Evolutionary conservation across 2,113 vertebrate species (phyloP), one percentile per base, ranked within the genome.

Genomic region (Tachysurus vachellii): DNA sequence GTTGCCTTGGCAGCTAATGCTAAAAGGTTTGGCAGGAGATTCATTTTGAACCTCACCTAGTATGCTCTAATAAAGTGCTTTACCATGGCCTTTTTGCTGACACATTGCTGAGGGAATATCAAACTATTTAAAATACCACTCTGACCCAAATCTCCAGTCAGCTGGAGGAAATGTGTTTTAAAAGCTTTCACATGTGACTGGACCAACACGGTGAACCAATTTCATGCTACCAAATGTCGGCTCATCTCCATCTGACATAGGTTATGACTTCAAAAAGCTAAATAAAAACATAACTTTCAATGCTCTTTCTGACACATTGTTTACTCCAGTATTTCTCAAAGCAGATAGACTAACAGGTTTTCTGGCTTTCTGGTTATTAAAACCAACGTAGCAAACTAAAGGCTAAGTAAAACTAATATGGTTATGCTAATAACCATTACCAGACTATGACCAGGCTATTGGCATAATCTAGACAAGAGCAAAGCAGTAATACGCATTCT

Each of bases 81-180:
- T 56, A 23, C 17, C 47, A 1, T 23, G 70, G 31, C 53, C 70
- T 54, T 84, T 76, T 80, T 26, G 80, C 54, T 80, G 53, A 59
- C 56, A 61, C 79, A 61, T 59, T 36, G 54, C 79, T 42, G 9
- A 42, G 54, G 54, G 79, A 80, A 80, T 59, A 59, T 23, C 0
- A 17, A 42, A 17, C 28, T 59, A 57, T 80, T 80, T 80, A 42
- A 80, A 80, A 80, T 6, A 36, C 79, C 56, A 36, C 79, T 23
- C 79, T 81, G 56, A 81, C 79, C 79, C 31, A 26, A 61, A 81
- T 81, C 56, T 81, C 56, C 79, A 61, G 56, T 81, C 79, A 81
- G 56, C 56, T 44, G 79, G 56, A 81, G 31, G 23, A 81, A 81
- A 81, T 61, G 79, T 31, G 28, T 14, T 61, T 61, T 81, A 81